Base-by-base conservation (phyloP, 2,113 vertebrate species). In the Odocoileus virginianus region DNA sequence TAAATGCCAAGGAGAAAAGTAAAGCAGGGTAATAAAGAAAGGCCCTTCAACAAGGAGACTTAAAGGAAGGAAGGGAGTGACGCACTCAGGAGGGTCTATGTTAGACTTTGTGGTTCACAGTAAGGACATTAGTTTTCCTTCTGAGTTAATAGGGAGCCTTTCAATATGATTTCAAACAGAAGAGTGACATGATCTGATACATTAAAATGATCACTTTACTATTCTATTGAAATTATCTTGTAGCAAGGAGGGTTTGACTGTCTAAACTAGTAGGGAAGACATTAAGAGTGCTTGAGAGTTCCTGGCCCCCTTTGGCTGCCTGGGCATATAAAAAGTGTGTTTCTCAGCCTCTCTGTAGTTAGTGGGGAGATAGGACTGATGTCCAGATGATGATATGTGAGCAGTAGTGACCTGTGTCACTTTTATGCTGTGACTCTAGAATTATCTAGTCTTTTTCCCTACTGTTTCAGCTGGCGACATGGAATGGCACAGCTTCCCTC, bases 391-490 rank as follows among this genome's bases (percentile, higher is more conserved):
- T 15, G 47, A 45, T 27, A 27, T 16, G 2, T n/a, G 6, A 54
- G 27, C 6, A 58, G 6, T 1, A 45, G 15, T 11, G 52, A 67
- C 21, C 7, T 0, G 14, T 50, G 40, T 55, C 55, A 61, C 21
- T 93, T 88, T 33, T 40, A 7, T 19, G 1, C 25, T 8, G 7
- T 47, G 19, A 57, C 15, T 28, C 64, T 10, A 8, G 13, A 33
- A 21, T 21, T n/a, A 28, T 50, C 57, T 5, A 13, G 61, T 50
- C 12, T 76, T 50, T 60, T 87, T 2, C 3, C 16, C 50, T 45
- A 1, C 19, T 28, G 2, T 17, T 54, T 87, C 43, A 25, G 2
- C 5, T 43, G 50, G 40, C 0, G 1, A 33, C 6, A 57, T 1
- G 23, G 16, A 67, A 13, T 30, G 14, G 16, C 7, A 3, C 15